Evolutionary conservation across 1,140 invertebrate species (phyloP), one percentile per base, ranked within the genome.

Genomic region (Fragariocoptes setiger): DNA sequence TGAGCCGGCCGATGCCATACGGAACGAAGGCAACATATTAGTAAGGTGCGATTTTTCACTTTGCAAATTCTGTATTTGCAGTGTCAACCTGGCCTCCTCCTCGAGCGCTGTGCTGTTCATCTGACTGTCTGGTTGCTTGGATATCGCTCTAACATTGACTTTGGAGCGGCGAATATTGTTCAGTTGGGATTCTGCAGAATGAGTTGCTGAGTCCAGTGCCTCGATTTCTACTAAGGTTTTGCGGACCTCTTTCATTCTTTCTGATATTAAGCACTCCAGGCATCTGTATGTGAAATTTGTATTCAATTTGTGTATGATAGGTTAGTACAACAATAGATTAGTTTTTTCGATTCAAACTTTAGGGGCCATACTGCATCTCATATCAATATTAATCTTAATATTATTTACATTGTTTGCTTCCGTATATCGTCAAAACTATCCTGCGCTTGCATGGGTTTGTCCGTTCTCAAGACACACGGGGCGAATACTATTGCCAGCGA

Each of bases 401-500:
- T n/a, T 13, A 52, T 55, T 52, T 52, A 60, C 55, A 53, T 41
- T 21, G 57, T 60, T 48, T 64, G 61, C 49, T 59, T 56, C 15
- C 55, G 50, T 35, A 65, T 58, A 42, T 63, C 58, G 49, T 71
- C 69, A 39, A 86, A 62, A 48, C 76, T 76, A 53, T 82, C 80
- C 57, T 88, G 82, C 14, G 79, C 80, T 21, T 77, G 76, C 39
- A 83, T 64, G 37, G 68, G 56, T 53, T 77, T 72, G 55, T 76
- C 76, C 21, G 78, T 79, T 39, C 80, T 64, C 42, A 92, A 60
- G 40, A 92, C 75, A 57, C 80, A 88, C 4, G 85, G 85, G 12
- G 82, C 80, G 61, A 90, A 90, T 37, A 92, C 78, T 48, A 90
- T 85, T 15, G 85, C 78, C 40, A 94, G 58, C 35, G 78, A 76